Evolutionary conservation across 2,888 invertebrate species (phyloP).

Genomic region (Branchellion lobata): DNA sequence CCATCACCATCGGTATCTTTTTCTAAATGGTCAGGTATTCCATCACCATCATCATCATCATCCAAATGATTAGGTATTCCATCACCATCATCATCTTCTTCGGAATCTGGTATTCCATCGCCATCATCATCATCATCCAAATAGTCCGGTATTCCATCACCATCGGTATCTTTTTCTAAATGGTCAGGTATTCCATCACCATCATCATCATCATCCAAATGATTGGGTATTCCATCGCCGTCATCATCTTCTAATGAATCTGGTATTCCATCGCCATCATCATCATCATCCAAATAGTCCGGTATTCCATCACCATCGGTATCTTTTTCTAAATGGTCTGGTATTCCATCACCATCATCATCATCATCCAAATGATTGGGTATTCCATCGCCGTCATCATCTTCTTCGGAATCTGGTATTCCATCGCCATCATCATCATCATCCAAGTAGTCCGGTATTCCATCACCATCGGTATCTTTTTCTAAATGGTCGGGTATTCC

Average conservation of each 20-base stretch:
- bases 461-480: slow-evolving; percentile 55
- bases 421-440: slow-evolving; percentile 53
- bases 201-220: slow-evolving; percentile 48
- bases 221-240: slow-evolving; percentile 33
- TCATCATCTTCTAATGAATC: slow-evolving; percentile 34
- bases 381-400: slow-evolving; percentile 57
- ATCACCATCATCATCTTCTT: slow-evolving; percentile 52
- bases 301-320: slow-evolving; percentile 56
- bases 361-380: slow-evolving; percentile 54
- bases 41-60: slow-evolving; percentile 56
- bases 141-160: slow-evolving; percentile 53
- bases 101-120: slow-evolving; percentile 51
- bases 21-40: slow-evolving; percentile 53
- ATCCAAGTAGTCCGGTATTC: slow-evolving; percentile 56
- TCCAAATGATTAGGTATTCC: slow-evolving; percentile 52
- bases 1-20: slow-evolving; percentile 53
- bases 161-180: slow-evolving; percentile 50
- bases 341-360: slow-evolving; percentile 52
- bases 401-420: slow-evolving; percentile 52
- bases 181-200: slow-evolving; percentile 55
- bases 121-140: slow-evolving; percentile 50
- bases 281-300: slow-evolving; percentile 53
- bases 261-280: slow-evolving; percentile 53
- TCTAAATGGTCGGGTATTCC: slow-evolving; percentile 58
- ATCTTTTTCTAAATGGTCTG: slow-evolving; percentile 50